phyloP scores from a whole-genome alignment of 2,888 invertebrate species.

The Microctonus brassicae region DNA sequence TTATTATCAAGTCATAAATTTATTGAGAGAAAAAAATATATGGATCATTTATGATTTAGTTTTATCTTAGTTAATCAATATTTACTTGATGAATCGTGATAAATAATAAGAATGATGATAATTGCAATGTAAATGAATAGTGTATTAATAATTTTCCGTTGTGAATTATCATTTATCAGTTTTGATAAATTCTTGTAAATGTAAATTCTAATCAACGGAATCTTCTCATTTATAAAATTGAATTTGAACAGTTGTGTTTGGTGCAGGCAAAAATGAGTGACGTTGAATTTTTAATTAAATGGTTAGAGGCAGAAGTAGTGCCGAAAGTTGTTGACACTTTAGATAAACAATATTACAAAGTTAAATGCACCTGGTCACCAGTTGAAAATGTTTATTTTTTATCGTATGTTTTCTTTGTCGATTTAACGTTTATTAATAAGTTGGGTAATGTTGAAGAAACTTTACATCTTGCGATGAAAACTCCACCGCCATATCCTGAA shows the following conservation, averaged over 20 bases:
- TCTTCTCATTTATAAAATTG: neutral
- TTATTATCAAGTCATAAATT: neutral
- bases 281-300: constrained; percentile 29
- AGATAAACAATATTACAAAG: constrained; percentile 29
- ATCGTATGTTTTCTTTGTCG: constrained; percentile 39
- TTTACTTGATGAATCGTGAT: neutral
- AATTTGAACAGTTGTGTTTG: neutral
- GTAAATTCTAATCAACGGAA: too few species aligned
- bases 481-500: neutral
- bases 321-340: constrained; percentile 37
- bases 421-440: constrained; percentile 43
- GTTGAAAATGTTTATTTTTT: constrained; percentile 45
- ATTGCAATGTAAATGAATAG: too few species aligned
- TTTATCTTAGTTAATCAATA: neutral
- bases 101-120: neutral
- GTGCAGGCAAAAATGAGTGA: neutral
- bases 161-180: too few species aligned
- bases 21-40: neutral
- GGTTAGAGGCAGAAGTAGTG: constrained; percentile 42
- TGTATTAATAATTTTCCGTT: too few species aligned
- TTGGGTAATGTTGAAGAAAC: constrained; percentile 20
- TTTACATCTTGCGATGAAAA: constrained; percentile 48
- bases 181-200: too few species aligned
- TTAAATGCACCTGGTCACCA: constrained; percentile 39
- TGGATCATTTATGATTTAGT: neutral